Conservation (phyloP, 2,113 vertebrate species). For the Bettongia penicillata region DNA sequence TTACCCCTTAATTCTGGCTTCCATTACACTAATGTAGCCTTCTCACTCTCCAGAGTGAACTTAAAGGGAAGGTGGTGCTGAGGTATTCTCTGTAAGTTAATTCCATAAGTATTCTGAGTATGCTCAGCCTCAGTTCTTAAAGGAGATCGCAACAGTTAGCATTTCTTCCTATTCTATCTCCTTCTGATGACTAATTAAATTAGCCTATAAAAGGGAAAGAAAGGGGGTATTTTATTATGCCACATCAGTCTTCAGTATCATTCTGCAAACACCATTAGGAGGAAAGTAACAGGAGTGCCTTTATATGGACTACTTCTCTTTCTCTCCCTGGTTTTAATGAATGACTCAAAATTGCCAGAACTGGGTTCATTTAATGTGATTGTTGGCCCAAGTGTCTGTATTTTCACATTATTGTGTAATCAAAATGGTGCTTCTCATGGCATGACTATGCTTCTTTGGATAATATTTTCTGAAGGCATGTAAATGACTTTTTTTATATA, state of each 20-base stretch:
- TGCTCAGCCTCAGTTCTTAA: neutral
- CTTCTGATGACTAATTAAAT: neutral
- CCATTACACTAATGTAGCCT: neutral
- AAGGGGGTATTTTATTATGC: slow-evolving; percentile 7
- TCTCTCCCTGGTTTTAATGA: slow-evolving; percentile 1
- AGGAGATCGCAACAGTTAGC: neutral
- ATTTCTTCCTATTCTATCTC: slow-evolving; percentile 1
- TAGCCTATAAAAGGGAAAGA: neutral
- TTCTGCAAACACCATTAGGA: neutral
- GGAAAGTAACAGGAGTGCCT: neutral
- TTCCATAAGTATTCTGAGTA: too few relatives aligned
- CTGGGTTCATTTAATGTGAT: neutral
- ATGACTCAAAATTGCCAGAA: neutral
- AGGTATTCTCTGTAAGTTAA: slow-evolving; percentile 18
- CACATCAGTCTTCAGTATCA: neutral
- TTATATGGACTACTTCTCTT: neutral
- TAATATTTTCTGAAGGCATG: neutral
- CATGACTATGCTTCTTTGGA: neutral
- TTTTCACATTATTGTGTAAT: neutral
- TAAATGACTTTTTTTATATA: neutral
- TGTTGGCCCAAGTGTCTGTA: neutral
- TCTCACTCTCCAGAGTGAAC: slow-evolving; percentile 13
- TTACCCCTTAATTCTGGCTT: neutral
- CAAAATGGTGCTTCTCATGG: neutral
- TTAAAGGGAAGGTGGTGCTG: neutral